A percentile compares a stretch with the other conserved stretches of the same genome.
These are phyloP conservation scores for Cephus pygmeus DNA, from an alignment of 2,888 invertebrate genomes.

Conservation along the genomic window DNA sequence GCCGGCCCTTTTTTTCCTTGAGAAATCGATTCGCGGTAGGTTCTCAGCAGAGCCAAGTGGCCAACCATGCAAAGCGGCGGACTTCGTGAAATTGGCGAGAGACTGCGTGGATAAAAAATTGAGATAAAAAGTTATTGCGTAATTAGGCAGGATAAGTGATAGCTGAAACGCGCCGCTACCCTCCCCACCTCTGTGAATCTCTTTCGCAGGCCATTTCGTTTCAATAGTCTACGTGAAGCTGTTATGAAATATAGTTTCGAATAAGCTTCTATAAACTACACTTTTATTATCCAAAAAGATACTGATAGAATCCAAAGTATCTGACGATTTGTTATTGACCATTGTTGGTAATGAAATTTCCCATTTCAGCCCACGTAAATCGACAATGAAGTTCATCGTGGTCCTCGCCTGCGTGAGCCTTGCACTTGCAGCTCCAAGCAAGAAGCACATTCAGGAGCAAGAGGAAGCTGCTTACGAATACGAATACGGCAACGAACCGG, in stretches of 20 bases:
- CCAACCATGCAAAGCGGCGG: constrained; percentile 27
- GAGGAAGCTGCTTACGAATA: constrained; percentile 15
- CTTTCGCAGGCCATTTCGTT: neutral
- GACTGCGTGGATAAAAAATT: constrained; percentile 24
- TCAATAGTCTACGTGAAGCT: too few species aligned
- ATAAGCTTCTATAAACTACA: neutral
- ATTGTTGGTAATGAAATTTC: neutral
- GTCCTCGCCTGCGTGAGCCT: constrained; percentile 34
- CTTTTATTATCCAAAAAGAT: neutral
- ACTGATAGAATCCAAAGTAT: neutral
- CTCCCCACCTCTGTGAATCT: neutral
- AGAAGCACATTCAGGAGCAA: constrained; percentile 18
- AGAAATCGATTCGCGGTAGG: constrained; percentile 2
- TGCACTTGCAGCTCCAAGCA: constrained; percentile 28
- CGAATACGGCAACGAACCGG: constrained; percentile 16
- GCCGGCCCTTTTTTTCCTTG: constrained; percentile 3
- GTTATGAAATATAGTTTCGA: neutral
- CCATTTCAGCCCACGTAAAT: constrained; percentile 1
- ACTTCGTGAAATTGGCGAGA: constrained; percentile 32
- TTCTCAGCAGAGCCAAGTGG: constrained; percentile 4
- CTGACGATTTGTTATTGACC: neutral
- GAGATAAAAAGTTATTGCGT: constrained; percentile 27
- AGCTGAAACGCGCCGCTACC: constrained; percentile 4
- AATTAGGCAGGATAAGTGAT: constrained; percentile 20
- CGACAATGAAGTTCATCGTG: constrained; percentile 35